Evolutionary conservation across 2,113 vertebrate species (phyloP).

Genomic region (Pogonocichla stellata): DNA sequence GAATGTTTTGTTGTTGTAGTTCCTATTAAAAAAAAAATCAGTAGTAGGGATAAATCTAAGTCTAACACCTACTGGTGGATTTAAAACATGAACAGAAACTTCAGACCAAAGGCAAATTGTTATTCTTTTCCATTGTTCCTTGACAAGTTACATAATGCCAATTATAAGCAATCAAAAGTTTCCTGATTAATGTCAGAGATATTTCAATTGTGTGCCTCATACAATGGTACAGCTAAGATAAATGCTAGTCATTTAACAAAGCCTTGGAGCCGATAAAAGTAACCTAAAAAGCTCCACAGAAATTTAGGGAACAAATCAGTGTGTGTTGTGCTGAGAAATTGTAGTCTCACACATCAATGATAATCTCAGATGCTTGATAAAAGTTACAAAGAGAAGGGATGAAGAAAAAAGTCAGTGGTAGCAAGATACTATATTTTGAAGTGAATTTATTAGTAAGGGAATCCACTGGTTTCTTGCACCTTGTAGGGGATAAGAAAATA

Average conservation of each 20-base stretch:
- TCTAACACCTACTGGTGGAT: background rate
- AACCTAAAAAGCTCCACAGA: background rate
- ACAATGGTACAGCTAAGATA: background rate
- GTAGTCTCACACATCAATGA: background rate
- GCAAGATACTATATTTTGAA: background rate
- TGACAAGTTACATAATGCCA: background rate
- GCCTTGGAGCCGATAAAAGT: background rate
- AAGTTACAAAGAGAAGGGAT: background rate
- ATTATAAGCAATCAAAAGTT: background rate
- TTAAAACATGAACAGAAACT: background rate
- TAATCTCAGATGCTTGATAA: background rate
- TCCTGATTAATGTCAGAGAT: background rate
- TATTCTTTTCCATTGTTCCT: background rate
- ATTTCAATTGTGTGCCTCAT: background rate
- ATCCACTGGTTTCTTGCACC: background rate
- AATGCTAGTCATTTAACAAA: background rate
- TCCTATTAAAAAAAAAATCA: background rate
- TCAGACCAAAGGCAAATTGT: background rate
- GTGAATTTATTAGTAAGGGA: background rate
- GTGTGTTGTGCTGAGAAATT: background rate
- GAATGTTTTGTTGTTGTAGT: background rate
- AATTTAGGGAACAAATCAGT: background rate
- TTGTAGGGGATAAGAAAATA: background rate
- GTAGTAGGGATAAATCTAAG: background rate
- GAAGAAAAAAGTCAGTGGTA: background rate